Conservation (phyloP, 2,113 vertebrate species). For the Tragelaphus buxtoni region DNA sequence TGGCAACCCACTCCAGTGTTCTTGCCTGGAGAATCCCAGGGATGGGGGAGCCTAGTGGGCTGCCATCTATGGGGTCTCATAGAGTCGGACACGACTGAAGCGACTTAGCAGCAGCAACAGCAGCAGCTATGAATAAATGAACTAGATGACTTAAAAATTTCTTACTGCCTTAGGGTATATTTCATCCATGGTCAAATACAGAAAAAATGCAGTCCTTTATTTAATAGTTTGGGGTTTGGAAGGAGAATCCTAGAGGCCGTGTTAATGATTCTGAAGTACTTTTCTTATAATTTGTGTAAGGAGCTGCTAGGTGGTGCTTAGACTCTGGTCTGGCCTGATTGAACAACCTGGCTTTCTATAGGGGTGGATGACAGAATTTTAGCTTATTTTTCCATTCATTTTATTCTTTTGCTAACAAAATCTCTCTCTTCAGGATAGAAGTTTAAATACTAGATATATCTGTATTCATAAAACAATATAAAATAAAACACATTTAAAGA, state of each 20-base stretch:
- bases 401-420: neutral
- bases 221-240: neutral
- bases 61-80: neutral
- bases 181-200: neutral
- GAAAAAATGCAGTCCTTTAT: neutral
- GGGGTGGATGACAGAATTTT: neutral
- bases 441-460: neutral
- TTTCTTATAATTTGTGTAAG: constrained; percentile 28
- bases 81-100: neutral
- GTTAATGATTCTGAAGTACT: neutral
- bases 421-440: neutral
- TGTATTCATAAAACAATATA: neutral
- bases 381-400: neutral
- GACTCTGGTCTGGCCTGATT: neutral
- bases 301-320: neutral
- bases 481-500: neutral
- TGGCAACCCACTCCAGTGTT: too few species aligned
- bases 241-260: neutral
- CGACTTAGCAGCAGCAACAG: neutral
- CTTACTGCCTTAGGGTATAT: neutral
- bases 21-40: too few species aligned
- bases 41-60: neutral
- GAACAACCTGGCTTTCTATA: neutral
- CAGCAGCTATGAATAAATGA: neutral
- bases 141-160: neutral